Evolutionary conservation across 2,888 invertebrate species (phyloP).

Genomic region (Leptothorax acervorum): DNA sequence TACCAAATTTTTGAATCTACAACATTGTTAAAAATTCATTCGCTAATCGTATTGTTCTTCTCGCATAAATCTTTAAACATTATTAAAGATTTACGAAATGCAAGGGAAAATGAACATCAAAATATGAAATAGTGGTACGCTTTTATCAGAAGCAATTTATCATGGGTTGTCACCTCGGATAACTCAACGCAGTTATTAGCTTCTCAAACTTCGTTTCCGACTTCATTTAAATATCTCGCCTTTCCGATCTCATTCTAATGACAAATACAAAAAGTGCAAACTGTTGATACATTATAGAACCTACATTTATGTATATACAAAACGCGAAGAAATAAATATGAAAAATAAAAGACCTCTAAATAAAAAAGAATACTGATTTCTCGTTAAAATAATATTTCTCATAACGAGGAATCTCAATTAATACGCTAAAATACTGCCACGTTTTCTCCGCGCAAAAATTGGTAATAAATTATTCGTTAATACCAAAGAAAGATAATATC

Average conservation of each 20-base stretch:
- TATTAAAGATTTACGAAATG: constrained; percentile 20
- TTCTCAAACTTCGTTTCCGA: constrained; percentile 29
- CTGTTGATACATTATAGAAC: background rate
- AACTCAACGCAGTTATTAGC: constrained; percentile 35
- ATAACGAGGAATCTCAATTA: background rate
- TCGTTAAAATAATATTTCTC: constrained; percentile 1
- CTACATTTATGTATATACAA: background rate
- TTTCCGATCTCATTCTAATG: constrained; percentile 5
- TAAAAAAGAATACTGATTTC: background rate
- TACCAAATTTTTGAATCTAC: background rate
- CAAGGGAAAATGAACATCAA: constrained; percentile 29
- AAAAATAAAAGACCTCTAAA: background rate
- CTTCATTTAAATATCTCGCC: constrained; percentile 40
- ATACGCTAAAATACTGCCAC: constrained; percentile 6
- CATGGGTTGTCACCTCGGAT: constrained; percentile 35
- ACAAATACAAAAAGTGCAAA: constrained; percentile 15
- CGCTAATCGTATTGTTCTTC: background rate
- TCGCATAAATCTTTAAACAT: background rate
- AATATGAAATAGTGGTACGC: constrained; percentile 67
- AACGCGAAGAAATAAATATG: background rate
- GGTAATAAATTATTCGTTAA: constrained; percentile 36
- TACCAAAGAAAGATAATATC: constrained; percentile 61
- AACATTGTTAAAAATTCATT: constrained; percentile 12
- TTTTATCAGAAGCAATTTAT: constrained; percentile 75
- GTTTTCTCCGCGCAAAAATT: background rate